Conservation (phyloP, 2,113 vertebrate genomes). For the Taurulus bubalis region DNA sequence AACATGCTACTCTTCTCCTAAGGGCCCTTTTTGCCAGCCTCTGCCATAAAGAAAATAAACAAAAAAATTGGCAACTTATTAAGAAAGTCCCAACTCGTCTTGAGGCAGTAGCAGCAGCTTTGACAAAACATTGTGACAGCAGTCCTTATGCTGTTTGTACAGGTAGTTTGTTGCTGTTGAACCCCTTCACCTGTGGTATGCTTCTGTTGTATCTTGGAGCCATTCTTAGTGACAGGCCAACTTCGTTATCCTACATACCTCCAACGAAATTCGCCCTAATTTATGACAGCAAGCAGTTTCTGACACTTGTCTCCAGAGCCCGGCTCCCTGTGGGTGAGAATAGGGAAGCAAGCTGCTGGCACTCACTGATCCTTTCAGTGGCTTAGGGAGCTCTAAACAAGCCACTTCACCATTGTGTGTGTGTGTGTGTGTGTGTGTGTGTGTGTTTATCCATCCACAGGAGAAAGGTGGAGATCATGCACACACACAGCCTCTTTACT, state of each 20-base stretch:
- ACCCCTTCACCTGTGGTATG: conserved; percentile 42
- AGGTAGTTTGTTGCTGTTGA: conserved; percentile 58
- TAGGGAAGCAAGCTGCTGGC: conserved; percentile 38
- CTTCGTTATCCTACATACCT: conserved; percentile 65
- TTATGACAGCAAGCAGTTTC: conserved; percentile 70
- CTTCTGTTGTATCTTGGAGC: conserved; percentile 47
- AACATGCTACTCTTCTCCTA: conserved; percentile 27
- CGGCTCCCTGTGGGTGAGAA: conserved; percentile 47
- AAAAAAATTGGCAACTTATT: conserved; percentile 19
- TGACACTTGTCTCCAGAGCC: conserved; percentile 66
- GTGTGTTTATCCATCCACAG: conserved; percentile 69
- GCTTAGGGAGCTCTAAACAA: conserved; percentile 68
- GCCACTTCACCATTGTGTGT: conserved; percentile 49
- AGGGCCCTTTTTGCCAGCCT: conserved; percentile 54
- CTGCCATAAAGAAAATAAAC: conserved; percentile 5
- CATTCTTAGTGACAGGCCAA: conserved; percentile 58
- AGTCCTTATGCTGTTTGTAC: conserved; percentile 44
- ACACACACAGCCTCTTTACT: conserved; percentile 97
- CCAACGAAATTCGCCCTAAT: conserved; percentile 43
- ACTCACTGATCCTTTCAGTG: conserved; percentile 57
- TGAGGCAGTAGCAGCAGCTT: conserved; percentile 23
- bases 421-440: conserved; percentile 26
- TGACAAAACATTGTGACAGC: conserved; percentile 45
- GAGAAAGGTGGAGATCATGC: conserved; percentile 98
- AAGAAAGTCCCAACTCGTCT: conserved; percentile 15